Evolutionary conservation across 2,888 invertebrate species (phyloP), one percentile per base, ranked within the genome.

Genomic region (Platynereis dumerilii): DNA sequence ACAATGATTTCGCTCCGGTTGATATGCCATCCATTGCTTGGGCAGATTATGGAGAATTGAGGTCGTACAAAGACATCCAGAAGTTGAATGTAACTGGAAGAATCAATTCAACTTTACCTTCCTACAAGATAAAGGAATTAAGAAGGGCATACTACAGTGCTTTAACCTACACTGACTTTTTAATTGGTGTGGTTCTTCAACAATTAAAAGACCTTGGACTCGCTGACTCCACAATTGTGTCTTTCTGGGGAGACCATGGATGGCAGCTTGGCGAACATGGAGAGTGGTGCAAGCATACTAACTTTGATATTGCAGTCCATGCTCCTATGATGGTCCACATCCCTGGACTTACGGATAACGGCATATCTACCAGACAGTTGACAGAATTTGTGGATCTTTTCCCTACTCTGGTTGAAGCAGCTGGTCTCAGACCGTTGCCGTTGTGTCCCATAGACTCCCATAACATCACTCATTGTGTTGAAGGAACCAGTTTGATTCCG

Each of bases 161-260:
- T 0, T 22, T 73, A 7, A 68, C 66, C 22, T 74, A 70, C 68
- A 70, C 70, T 0, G 75, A 75, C 63, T 58, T 55, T n/a, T 58
- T 70, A 12, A 58, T 75, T 2, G 75, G 74, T 2, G 24, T 48
- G 15, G 69, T 74, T 1, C 29, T 74, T 0, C 29, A 57, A 15
- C 67, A 72, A 57, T 61, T 75, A 2, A 34, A 71, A 12, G 53
- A 55, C 3, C 65, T 70, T 2, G 73, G 71, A 1, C 56, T 75
- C 10, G 62, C 54, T 24, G 67, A 73, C 24, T 59, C 73, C 53
- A 75, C 76, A 1, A 72, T 76, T 20, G 60, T 76, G 7, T 73
- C 72, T 7, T 73, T 76, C 63, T 68, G 58, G 54, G 75, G 74
- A 0, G 76, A 76, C 55, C 74, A 75, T 57, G 77, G 77, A 7